Evolutionary conservation across 2,113 vertebrate species (phyloP).

Genomic region (Colossoma macropomum): DNA sequence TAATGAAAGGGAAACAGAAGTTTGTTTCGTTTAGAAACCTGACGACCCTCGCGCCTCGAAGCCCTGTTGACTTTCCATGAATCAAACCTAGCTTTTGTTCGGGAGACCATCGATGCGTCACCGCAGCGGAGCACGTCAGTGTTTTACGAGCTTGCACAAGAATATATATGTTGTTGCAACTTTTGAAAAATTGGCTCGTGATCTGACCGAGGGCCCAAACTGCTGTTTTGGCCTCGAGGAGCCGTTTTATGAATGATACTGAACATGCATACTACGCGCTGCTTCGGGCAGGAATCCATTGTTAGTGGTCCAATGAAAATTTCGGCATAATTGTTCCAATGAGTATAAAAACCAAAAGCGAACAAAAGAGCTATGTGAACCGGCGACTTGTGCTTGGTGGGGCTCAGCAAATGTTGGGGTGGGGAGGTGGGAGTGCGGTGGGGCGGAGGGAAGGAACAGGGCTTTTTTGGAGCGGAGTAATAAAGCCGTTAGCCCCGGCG

Average conservation of each 20-base stretch:
- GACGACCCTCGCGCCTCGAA: constrained; percentile 40
- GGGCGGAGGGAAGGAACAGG: not conserved
- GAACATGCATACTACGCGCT: constrained; percentile 2
- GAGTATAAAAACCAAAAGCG: constrained; percentile 22
- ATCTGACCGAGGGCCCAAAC: constrained; percentile 23
- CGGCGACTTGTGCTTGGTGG: constrained; percentile 20
- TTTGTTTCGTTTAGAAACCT: constrained; percentile 57
- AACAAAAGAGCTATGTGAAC: constrained; percentile 46
- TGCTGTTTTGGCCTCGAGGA: constrained; percentile 30
- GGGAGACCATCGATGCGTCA: not conserved
- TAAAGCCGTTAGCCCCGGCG: constrained; percentile 48
- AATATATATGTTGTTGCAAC: constrained; percentile 39
- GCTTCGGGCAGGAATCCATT: constrained; percentile 4
- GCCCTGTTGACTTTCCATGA: constrained; percentile 47
- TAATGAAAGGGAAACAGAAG: constrained; percentile 46
- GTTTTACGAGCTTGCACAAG: constrained; percentile 32
- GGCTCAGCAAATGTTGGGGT: constrained; percentile 19
- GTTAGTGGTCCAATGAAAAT: constrained; percentile 48
- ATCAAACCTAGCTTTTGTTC: constrained; percentile 41
- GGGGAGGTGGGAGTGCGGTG: too few relatives aligned
- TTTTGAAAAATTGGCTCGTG: constrained; percentile 23
- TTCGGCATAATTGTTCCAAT: constrained; percentile 31
- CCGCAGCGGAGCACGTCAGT: not conserved
- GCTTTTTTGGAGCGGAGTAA: constrained; percentile 35
- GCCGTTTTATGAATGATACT: constrained; percentile 45